Conservation (phyloP, 2,113 vertebrate species). For the Chinchilla lanigera region DNA sequence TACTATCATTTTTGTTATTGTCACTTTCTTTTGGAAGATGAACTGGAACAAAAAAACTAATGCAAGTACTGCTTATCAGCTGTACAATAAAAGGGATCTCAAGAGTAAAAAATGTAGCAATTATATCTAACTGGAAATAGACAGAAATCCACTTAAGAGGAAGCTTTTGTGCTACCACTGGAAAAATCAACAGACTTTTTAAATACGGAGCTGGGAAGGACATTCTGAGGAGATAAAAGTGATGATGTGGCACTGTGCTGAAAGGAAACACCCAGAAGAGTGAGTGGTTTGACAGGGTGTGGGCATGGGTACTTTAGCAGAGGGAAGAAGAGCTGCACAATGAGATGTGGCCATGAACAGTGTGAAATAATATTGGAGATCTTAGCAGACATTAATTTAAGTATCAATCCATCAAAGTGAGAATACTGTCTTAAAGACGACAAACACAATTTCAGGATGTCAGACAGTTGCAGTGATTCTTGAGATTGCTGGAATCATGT, state of each 20-base stretch:
- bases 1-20: neutral
- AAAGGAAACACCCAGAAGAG: neutral
- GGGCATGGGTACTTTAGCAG: neutral
- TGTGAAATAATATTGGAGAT: neutral
- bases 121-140: neutral
- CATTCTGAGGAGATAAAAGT: neutral
- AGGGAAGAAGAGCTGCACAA: neutral
- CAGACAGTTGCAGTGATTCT: neutral
- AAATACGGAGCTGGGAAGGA: neutral
- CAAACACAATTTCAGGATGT: slow-evolving; percentile 33
- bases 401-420: slow-evolving; percentile 58
- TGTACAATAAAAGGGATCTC: neutral
- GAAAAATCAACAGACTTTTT: neutral
- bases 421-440: neutral
- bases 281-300: neutral
- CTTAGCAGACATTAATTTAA: slow-evolving; percentile 49
- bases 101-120: neutral
- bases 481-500: neutral
- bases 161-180: neutral
- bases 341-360: neutral
- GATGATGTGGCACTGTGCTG: neutral
- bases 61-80: neutral
- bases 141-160: neutral
- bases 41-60: neutral
- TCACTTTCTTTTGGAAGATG: neutral